A percentile compares a stretch with the other conserved stretches of the same genome.
Conservation (phyloP, 2,888 invertebrate species). For the Drosophila vallismaia region DNA sequence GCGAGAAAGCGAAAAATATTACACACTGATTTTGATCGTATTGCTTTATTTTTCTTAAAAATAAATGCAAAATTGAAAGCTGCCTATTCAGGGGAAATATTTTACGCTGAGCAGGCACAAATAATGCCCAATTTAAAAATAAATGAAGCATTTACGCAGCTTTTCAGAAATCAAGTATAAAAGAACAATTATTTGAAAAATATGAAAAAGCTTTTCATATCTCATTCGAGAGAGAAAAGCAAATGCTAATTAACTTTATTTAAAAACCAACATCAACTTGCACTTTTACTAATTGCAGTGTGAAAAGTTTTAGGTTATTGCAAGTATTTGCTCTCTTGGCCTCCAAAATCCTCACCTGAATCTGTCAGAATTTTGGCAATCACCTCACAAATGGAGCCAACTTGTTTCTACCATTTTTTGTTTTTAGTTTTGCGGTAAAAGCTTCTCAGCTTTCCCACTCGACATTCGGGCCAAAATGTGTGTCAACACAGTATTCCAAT, state of each 20-base stretch:
- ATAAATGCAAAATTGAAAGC: constrained; percentile 45
- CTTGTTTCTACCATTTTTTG: constrained; percentile 17
- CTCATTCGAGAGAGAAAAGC: not conserved
- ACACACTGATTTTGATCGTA: constrained; percentile 71
- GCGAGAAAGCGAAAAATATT: constrained; percentile 50
- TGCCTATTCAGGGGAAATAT: constrained; percentile 28
- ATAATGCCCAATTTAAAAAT: not conserved
- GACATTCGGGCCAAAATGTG: constrained; percentile 31
- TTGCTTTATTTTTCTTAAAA: constrained; percentile 36
- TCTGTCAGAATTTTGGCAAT: constrained; percentile 36
- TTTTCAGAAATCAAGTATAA: not conserved
- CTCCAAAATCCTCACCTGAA: constrained; percentile 23
- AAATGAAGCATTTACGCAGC: constrained; percentile 25
- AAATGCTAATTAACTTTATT: constrained; percentile 8
- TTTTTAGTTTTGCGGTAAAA: constrained; percentile 25
- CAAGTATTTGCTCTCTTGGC: constrained; percentile 17
- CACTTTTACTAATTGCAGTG: constrained; percentile 23
- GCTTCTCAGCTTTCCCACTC: constrained; percentile 32
- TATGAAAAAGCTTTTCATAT: not conserved
- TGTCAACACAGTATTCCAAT: constrained; percentile 46
- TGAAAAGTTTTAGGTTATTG: constrained; percentile 13
- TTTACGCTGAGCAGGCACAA: constrained; percentile 25
- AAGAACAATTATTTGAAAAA: not conserved
- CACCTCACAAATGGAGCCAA: constrained; percentile 24
- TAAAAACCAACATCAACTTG: constrained; percentile 5